These are phyloP conservation scores for Allolobophora icterica DNA, from an alignment of 2,888 invertebrate species.

Conservation along the genomic window DNA sequence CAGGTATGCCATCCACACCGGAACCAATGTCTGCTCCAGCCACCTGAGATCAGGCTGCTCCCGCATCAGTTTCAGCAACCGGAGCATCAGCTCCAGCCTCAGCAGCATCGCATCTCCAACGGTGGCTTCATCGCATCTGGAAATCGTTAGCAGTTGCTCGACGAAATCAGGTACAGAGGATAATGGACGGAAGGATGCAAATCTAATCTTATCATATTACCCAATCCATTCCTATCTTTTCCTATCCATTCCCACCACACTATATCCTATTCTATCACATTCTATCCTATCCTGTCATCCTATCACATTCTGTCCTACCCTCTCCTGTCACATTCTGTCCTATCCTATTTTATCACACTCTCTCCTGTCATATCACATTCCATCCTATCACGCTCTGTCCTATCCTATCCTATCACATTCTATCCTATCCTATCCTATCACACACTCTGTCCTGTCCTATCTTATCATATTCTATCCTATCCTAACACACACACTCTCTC, in stretches of 20 bases:
- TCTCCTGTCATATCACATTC: too few species aligned
- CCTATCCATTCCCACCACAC: not conserved
- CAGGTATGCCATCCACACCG: constrained; percentile 39
- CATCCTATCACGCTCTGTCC: too few species aligned
- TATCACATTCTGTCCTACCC: too few species aligned
- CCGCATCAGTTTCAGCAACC: not conserved
- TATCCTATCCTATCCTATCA: too few species aligned
- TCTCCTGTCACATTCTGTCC: too few species aligned
- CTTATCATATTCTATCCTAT: too few species aligned
- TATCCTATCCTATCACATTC: too few species aligned
- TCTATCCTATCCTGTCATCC: too few species aligned
- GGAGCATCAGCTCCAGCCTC: not conserved
- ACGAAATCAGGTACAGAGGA: constrained; percentile 39
- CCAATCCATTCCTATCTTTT: not conserved
- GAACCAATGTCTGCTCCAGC: constrained; percentile 35
- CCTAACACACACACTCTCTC: too few species aligned
- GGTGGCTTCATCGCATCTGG: constrained; percentile 30
- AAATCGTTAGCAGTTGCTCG: constrained; percentile 39
- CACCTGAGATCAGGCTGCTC: constrained; percentile 41
- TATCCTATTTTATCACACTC: too few species aligned
- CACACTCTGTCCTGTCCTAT: too few species aligned
- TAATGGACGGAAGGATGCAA: not conserved
- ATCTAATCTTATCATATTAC: not conserved
- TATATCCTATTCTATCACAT: too few species aligned
- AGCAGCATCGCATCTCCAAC: not conserved